Conservation (phyloP, 2,113 vertebrate species). For the Hipposideros armiger region DNA sequence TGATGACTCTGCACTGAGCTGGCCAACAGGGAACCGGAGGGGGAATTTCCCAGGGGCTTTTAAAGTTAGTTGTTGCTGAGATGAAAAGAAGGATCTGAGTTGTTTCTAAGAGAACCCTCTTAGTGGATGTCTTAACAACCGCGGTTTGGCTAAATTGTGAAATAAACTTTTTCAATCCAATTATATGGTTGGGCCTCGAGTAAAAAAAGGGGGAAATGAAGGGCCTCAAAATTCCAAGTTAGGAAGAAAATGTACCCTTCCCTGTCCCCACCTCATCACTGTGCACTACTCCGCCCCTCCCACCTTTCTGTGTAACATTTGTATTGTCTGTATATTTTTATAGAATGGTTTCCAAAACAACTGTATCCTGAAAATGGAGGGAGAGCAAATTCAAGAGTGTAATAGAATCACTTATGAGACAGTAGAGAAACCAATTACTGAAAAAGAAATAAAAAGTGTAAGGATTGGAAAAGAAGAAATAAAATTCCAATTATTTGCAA, state of each 20-base stretch:
- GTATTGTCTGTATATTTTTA: not conserved
- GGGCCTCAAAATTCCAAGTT: not conserved
- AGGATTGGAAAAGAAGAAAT: not conserved
- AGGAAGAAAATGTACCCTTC: not conserved
- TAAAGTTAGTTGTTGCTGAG: not conserved
- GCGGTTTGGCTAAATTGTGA: not conserved
- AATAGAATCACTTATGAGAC: not conserved
- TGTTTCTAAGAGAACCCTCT: not conserved
- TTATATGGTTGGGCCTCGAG: not conserved
- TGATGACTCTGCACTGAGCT: not conserved
- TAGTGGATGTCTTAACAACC: not conserved
- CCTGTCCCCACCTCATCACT: fast-evolving
- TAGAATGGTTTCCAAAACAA: not conserved
- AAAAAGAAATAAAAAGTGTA: not conserved
- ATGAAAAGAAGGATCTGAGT: not conserved
- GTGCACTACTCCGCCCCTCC: no score
- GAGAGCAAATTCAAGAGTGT: not conserved
- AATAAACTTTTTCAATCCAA: not conserved
- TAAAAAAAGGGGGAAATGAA: not conserved
- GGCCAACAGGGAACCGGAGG: not conserved
- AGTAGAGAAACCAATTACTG: not conserved
- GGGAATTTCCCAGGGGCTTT: not conserved
- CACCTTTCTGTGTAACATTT: not conserved
- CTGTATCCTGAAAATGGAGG: not conserved
- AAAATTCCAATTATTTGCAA: not conserved